Base-by-base conservation (phyloP, 2,113 vertebrate species). In the Scatophagus argus region DNA sequence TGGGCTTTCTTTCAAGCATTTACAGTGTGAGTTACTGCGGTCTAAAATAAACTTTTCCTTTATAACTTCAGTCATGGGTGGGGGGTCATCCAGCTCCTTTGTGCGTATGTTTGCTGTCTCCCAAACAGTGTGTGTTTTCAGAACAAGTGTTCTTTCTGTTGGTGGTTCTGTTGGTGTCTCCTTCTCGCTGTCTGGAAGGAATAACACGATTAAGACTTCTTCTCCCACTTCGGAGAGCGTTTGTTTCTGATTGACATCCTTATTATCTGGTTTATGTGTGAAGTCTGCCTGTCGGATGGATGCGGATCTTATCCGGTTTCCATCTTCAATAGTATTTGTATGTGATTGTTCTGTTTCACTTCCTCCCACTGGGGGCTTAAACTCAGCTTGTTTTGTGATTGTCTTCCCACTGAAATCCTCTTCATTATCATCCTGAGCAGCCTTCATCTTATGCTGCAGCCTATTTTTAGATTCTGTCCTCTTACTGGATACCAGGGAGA, bases 401-500 rank as follows among this genome's bases (percentile, higher is more conserved):
- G 31, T 64, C 38, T 29, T 68, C 55, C 46, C 64, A 8, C 9
- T 86, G 58, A 71, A 79, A 81, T 71, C 54, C 70, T 71, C 61
- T 55, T 70, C 43, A 49, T 81, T 32, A 47, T 58, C 27, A 2
- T 58, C 68, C 31, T 11, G 55, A 56, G 70, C 3, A 1, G 67
- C 62, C 66, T 19, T 71, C 5, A 58, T 59, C 54, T 70, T 14
- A 29, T 19, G 3, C 75, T 9, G 32, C 17, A 3, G 56, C 46
- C 68, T 77, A 29, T 75, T 79, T 49, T n/a, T 65, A 51, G 81
- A 52, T 51, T 59, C 54, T 68, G 52, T 67, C 38, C 72, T 46
- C 51, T 63, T 27, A 14, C 49, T 43, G 10, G 41, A 36, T 8
- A 14, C 39, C 61, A 67, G 43, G 44, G 21, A 54, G 43, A 17